Percentiles rank a stretch among this genome's conserved stretches.
These are phyloP conservation scores for Chalcis sispes DNA, from an alignment of 2,888 invertebrate genomes.

Conservation along the genomic window DNA sequence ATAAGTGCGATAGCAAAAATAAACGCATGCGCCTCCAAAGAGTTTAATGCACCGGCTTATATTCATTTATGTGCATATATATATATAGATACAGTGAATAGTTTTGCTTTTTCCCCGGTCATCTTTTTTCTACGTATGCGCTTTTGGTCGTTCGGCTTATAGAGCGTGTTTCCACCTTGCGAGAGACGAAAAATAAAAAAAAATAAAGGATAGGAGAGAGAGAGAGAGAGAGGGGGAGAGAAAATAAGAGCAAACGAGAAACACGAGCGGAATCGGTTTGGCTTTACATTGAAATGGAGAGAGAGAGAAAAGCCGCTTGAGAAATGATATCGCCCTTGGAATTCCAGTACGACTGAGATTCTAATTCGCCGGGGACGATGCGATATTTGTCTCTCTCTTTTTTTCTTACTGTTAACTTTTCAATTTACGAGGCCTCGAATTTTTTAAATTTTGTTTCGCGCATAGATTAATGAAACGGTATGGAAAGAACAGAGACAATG, in stretches of 20 bases:
- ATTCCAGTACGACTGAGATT: too few species aligned
- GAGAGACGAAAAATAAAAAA: too few species aligned
- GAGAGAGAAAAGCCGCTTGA: constrained; percentile 54
- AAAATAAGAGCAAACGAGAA: neutral
- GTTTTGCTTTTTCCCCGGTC: too few species aligned
- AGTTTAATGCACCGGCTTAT: constrained; percentile 8
- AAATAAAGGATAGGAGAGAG: neutral
- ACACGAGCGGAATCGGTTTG: neutral
- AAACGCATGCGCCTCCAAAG: neutral
- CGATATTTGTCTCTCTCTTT: too few species aligned
- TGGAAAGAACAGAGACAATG: constrained; percentile 3
- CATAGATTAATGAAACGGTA: constrained; percentile 15
- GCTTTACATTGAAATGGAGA: neutral
- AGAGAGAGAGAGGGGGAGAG: neutral
- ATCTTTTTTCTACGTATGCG: too few species aligned
- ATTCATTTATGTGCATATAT: constrained; percentile 43
- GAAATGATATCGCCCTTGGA: constrained; percentile 41
- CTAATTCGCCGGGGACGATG: constrained; percentile 28
- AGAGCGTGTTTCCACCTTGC: too few species aligned
- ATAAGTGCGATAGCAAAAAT: too few species aligned
- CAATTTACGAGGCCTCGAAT: too few species aligned
- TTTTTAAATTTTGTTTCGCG: too few species aligned
- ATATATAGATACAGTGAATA: too few species aligned
- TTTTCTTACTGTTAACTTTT: too few species aligned
- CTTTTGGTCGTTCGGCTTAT: too few species aligned